A percentile compares a stretch with the other conserved stretches of the same genome.
Conservation (phyloP, 2,797 vertebrate genomes). For the Falco naumanni region DNA sequence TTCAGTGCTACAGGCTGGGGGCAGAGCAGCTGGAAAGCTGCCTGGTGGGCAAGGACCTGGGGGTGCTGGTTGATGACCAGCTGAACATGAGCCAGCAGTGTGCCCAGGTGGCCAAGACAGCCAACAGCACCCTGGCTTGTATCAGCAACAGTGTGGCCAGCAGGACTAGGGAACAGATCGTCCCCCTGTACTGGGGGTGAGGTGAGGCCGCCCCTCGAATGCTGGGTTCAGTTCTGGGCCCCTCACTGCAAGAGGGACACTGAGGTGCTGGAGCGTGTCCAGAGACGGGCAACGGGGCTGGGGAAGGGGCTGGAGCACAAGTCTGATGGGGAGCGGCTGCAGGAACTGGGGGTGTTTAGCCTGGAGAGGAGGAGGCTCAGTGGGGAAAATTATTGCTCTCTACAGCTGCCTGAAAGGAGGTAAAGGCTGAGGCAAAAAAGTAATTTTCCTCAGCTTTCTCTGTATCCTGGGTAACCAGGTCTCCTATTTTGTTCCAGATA, state of each 20-base stretch:
- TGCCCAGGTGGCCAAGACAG: background rate
- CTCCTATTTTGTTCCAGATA: no score
- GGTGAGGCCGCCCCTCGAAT: no score
- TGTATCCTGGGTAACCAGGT: no score
- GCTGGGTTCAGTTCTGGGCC: background rate
- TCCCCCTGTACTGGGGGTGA: background rate
- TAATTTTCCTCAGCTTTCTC: no score
- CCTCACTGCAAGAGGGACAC: background rate
- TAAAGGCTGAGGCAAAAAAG: no score
- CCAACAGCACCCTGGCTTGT: background rate
- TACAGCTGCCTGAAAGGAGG: no score
- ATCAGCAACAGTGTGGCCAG: background rate
- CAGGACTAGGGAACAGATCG: fast-evolving
- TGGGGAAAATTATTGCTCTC: no score
- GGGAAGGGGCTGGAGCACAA: background rate
- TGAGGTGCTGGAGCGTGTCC: background rate
- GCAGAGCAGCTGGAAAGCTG: background rate
- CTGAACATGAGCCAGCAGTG: fast-evolving
- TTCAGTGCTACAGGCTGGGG: background rate
- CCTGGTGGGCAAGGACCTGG: background rate
- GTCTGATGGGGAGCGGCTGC: background rate
- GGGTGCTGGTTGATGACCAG: fast-evolving
- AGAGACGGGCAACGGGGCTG: background rate
- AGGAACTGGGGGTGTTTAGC: no score
- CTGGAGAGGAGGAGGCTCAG: no score